These are phyloP conservation scores for Adelognathus sp. DNA, from an alignment of 2,888 invertebrate genomes.

Conservation along the genomic window DNA sequence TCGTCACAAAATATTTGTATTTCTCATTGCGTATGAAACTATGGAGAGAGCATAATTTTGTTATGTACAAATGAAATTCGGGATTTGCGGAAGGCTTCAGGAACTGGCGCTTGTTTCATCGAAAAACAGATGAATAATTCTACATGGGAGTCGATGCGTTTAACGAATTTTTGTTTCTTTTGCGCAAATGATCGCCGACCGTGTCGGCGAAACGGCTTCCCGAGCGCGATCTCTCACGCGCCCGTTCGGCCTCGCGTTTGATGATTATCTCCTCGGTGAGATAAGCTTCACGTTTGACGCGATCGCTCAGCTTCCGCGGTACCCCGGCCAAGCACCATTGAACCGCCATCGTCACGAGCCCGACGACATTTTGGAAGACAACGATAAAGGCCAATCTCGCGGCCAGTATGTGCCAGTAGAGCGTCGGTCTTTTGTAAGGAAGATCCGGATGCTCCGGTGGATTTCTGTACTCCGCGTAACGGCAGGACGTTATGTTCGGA, in stretches of 20 bases:
- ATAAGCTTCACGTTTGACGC: conserved; percentile 88
- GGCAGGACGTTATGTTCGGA: conserved; percentile 72
- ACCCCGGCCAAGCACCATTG: conserved; percentile 91
- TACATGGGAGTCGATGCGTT: conserved; percentile 33
- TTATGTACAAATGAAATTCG: background rate
- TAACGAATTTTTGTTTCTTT: conserved; percentile 36
- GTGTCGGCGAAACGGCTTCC: conserved; percentile 56
- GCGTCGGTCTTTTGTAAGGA: conserved; percentile 86
- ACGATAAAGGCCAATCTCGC: conserved; percentile 95
- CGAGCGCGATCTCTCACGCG: conserved; percentile 70
- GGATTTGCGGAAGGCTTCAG: background rate
- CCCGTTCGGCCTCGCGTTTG: conserved; percentile 85
- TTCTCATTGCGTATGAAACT: background rate
- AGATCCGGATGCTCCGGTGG: conserved; percentile 83
- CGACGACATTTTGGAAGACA: conserved; percentile 87
- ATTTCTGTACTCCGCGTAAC: conserved; percentile 94
- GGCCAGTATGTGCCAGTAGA: conserved; percentile 96
- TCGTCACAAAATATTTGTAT: background rate
- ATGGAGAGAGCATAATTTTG: background rate
- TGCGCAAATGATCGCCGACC: conserved; percentile 61
- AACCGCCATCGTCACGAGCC: conserved; percentile 87
- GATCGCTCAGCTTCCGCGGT: conserved; percentile 86
- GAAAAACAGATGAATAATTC: background rate
- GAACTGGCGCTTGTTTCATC: background rate
- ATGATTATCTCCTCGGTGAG: conserved; percentile 89